Base-by-base conservation (phyloP, 30 jellyfish, hydroid and myxozoan genomes). In the Aurelia aurita region DNA sequence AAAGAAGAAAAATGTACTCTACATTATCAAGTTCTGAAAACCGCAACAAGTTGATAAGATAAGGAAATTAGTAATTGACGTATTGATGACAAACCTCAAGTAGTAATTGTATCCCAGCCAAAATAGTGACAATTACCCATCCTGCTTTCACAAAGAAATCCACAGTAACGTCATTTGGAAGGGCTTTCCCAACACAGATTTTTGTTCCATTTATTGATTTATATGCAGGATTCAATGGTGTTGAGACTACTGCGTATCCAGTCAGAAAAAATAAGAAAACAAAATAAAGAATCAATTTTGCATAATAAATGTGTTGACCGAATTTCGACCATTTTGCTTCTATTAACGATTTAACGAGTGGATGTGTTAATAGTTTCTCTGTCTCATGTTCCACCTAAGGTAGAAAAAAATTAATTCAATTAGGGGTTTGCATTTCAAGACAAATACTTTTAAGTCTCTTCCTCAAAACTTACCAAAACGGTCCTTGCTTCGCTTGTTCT, bases 281-380 rank as follows among this genome's bases (percentile, higher is more conserved):
- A 15, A 71, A 27, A 46, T 55, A 87, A 20, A 87, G 47, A 12
- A 51, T 26, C 26, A 87, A 68, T 46, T 87, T 87, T 46, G 96
- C 59, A 73, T 87, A 87, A 78, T 63, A 87, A 57, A 87, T 83
- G n/a, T 32, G 23, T 14, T 91, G 96, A n/a, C 96, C 96, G 53
- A 77, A 87, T 21, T 47, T 77, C n/a, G 82, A 87, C 96, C 96
- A 87, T 45, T 87, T 87, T 2, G 78, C 82, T 21, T 77, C 43
- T 5, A 87, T 59, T 31, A 87, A 68, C 11, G 96, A 87, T 51
- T 53, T 51, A 7, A 78, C 96, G 14, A 87, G 83, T 15, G 96
- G 96, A 57, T 87, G 96, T 15, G 80, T 67, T 23, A 87, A 51
- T 59, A 87, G 34, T 51, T 87, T 44, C 60, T 83, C 91, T 54